Evolutionary conservation across 92 coral and sea anemone species (phyloP), one percentile per base, ranked within the genome.

Genomic region (Chrysogorgia sp.): DNA sequence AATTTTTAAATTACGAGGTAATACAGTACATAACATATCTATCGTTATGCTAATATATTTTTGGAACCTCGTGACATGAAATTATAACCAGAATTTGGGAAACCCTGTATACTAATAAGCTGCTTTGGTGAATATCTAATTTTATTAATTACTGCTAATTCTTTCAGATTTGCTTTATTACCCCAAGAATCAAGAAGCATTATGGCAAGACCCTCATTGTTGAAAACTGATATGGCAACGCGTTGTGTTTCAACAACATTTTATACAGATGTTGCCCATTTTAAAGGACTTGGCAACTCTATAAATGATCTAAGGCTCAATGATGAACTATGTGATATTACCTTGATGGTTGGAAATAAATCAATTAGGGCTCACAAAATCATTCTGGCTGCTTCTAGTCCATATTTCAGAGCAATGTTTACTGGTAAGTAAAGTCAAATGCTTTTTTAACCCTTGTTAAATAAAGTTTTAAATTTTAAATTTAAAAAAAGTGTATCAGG

Each of bases 351-450:
- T 0, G 99, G 97, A 0, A 63, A 72, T 23, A 74, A 81, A 13
- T 77, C 78, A 25, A 88, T 96, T 10, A 85, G 81, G 28, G 84
- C 97, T 1, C 99, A 96, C 59, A 96, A 88, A 75, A 93, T 91
- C 26, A 93, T 96, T 23, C 59, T 96, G 60, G 97, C 99, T 60
- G 91, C 97, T 15, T 77, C 85, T 66, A 96, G 99, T 65, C 97
- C 99, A 7, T 96, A 96, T 74, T 96, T 96, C 29, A 91, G 89
- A 60, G 99, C 99, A 6, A 96, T 96, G 99, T 96, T 96, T 80
- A 86, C 99, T 63, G 99, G 99, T 92, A 52, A 69, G 87, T 76
- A n/a, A 26, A 47, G 1, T 56, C 12, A 0, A 56, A 28, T 5
- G 21, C n/a, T 28, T 8, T 1, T 1, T 8, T 2, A 8, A 25